These are phyloP conservation scores for Leistus spinibarbis DNA, from an alignment of 2,888 invertebrate genomes.

Conservation along the genomic window DNA sequence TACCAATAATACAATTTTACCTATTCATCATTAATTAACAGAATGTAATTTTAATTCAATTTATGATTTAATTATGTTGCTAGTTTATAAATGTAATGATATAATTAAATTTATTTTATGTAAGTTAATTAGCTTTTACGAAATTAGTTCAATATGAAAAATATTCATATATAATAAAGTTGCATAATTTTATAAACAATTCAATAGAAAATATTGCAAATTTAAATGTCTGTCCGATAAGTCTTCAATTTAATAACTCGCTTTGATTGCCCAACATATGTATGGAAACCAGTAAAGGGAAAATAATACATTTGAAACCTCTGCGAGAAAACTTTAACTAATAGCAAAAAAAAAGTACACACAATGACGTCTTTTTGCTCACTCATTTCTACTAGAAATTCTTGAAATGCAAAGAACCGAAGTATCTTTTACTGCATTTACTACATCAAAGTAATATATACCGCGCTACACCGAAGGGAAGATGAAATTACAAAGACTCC, in stretches of 20 bases:
- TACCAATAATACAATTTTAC: neutral
- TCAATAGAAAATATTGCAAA: neutral
- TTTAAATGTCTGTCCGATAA: neutral
- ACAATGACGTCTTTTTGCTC: neutral
- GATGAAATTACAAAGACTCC: neutral
- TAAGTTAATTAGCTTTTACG: neutral
- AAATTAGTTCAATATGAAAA: neutral
- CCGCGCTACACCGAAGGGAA: neutral
- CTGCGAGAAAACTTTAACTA: too few relatives aligned
- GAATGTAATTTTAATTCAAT: neutral
- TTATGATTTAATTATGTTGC: neutral
- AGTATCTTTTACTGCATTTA: neutral
- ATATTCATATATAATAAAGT: neutral
- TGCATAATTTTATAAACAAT: too few relatives aligned
- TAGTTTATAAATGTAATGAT: neutral
- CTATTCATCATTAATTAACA: neutral
- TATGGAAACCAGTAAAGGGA: too few relatives aligned
- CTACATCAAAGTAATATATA: neutral
- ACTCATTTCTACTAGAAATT: neutral
- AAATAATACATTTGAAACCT: too few relatives aligned
- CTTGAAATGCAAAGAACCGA: neutral
- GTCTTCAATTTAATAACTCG: too few relatives aligned
- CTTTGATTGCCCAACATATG: too few relatives aligned
- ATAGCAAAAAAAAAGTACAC: neutral
- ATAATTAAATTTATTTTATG: neutral